These are phyloP conservation scores for Dasyprocta punctata DNA, from an alignment of 2,113 vertebrate genomes.

Conservation along the genomic window DNA sequence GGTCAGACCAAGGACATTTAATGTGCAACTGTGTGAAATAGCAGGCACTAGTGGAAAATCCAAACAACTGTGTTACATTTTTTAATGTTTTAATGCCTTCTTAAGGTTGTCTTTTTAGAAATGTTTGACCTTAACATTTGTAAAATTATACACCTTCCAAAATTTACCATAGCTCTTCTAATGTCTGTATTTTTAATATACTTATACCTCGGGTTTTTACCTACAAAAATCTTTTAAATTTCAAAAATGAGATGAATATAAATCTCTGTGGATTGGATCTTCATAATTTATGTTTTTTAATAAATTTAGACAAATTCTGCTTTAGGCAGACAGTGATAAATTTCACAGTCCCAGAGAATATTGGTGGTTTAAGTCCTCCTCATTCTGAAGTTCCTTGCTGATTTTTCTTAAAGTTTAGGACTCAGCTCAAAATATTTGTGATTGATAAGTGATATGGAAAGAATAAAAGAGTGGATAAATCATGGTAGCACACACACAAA, in stretches of 20 bases:
- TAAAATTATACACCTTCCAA: constrained; percentile 52
- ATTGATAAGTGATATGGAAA: background rate
- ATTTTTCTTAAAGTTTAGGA: constrained; percentile 54
- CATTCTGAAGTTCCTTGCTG: constrained; percentile 37
- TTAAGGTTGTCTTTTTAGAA: constrained; percentile 39
- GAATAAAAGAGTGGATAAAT: background rate
- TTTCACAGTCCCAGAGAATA: constrained; percentile 57
- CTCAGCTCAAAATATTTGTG: constrained; percentile 53
- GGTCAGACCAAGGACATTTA: background rate
- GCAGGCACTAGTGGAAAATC: background rate
- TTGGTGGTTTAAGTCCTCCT: background rate
- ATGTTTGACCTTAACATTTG: constrained; percentile 40
- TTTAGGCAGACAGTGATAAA: constrained; percentile 62
- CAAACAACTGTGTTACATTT: background rate
- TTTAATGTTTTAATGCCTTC: background rate
- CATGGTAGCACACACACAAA: background rate
- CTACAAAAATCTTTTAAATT: constrained; percentile 49
- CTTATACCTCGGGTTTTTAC: constrained; percentile 51
- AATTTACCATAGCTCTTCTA: constrained; percentile 7
- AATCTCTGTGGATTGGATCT: constrained; percentile 48
- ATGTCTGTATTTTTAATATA: background rate
- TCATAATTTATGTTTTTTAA: constrained; percentile 63
- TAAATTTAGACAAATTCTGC: constrained; percentile 66
- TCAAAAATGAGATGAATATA: constrained; percentile 69
- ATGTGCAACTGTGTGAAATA: background rate